phyloP scores from a whole-genome alignment of 1,140 invertebrate genomes.

The Papilio aristodemus region DNA sequence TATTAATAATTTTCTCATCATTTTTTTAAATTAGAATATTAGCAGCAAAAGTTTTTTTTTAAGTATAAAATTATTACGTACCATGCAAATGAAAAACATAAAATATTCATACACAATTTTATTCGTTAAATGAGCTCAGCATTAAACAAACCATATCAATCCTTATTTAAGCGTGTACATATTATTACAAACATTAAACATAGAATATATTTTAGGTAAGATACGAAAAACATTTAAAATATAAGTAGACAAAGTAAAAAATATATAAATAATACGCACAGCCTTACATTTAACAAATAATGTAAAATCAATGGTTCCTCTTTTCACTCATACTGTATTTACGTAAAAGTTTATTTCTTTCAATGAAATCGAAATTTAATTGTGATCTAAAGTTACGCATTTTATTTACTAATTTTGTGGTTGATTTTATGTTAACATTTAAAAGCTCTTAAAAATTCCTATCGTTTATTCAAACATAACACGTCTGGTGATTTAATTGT shows the following conservation, averaged over 20 bases:
- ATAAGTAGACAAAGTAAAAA: not conserved
- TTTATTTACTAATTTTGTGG: not conserved
- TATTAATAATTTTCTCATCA: too few relatives aligned
- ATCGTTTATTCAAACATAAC: not conserved
- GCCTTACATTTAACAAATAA: not conserved
- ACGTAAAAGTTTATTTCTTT: not conserved
- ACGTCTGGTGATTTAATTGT: constrained; percentile 6
- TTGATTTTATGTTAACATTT: not conserved
- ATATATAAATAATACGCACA: constrained; percentile 4
- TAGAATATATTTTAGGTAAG: not conserved
- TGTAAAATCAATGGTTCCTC: not conserved
- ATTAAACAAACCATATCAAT: too few relatives aligned
- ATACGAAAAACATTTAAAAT: not conserved
- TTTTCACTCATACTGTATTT: not conserved
- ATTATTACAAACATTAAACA: not conserved
- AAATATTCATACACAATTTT: too few relatives aligned
- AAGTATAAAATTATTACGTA: too few relatives aligned
- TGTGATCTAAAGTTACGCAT: not conserved
- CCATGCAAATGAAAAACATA: too few relatives aligned
- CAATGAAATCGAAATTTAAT: not conserved
- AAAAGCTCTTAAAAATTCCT: not conserved
- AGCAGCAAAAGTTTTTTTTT: too few relatives aligned
- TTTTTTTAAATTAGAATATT: too few relatives aligned
- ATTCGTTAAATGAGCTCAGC: too few relatives aligned
- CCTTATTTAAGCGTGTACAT: too few relatives aligned